Evolutionary conservation across 2,113 vertebrate genomes (phyloP), one percentile per base, ranked within the genome.

Genomic region (Colossoma macropomum): DNA sequence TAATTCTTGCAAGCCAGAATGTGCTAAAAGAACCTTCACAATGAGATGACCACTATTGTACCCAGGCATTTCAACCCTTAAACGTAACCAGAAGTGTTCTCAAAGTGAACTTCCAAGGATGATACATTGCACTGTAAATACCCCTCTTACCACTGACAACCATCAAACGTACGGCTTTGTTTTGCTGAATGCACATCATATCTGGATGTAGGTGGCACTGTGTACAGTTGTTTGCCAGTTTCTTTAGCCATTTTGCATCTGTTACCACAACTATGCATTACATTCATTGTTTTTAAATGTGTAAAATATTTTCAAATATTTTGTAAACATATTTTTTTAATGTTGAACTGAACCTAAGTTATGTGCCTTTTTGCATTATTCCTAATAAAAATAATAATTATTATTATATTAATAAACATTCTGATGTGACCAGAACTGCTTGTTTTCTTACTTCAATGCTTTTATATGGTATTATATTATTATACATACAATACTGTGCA

Each of bases 321-420:
- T 86, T 83, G 74, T 83, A 63, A 86, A 77, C 52, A 66, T 87
- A 87, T 75, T 83, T 77, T 81, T 79, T 80, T 76, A 85, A 72
- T 77, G 62, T 70, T 70, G 41, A 50, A 56, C 86, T 80, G 85
- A 77, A 84, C 87, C 69, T 93, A 92, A 94, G 89, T 92, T 90
- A 91, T 91, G 83, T 87, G 72, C 82, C 77, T 92, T 90, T 81
- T 89, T 82, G 76, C 75, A 85, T 78, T 81, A 82, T 79, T 27
- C 62, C 87, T 80, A 89, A 88, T 90, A 86, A 88, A 90, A 87
- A 86, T 82, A 90, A 90, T 90, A 23, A 89, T 45, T n/a, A 50
- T 23, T 87, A 92, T 71, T 77, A 75, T 77, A 88, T 88, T 88
- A 28, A 69, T 80, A 41, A 82, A 81, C 54, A 50, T 62, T 12